phyloP scores from a whole-genome alignment of 2,888 invertebrate species.

The Drosophila flavopinicola region DNA sequence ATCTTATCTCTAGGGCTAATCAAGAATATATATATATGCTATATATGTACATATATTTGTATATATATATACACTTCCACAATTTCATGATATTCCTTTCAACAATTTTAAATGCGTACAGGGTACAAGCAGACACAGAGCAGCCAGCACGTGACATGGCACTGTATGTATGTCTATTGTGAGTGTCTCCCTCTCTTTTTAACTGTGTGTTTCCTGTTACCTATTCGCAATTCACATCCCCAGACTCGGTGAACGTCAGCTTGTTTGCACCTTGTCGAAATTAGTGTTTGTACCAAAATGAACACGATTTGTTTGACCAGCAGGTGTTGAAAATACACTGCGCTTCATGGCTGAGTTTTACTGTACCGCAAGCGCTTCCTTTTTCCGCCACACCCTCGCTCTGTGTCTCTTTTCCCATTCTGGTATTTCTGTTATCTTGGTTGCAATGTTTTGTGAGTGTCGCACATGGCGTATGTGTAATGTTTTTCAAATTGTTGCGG shows the following conservation, averaged over 20 bases:
- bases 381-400: background rate
- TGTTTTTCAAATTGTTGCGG: conserved; percentile 74
- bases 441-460: conserved; percentile 39
- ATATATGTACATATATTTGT: no score
- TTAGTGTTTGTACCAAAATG: conserved; percentile 76
- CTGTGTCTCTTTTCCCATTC: conserved; percentile 1
- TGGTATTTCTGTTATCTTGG: conserved; percentile 24
- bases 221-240: no score
- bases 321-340: conserved; percentile 76
- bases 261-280: conserved; percentile 80
- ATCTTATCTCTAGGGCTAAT: no score
- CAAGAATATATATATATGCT: no score
- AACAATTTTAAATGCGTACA: no score
- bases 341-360: conserved; percentile 28
- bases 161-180: background rate
- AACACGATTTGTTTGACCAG: conserved; percentile 78
- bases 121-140: no score
- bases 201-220: conserved; percentile 18
- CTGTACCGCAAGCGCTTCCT: conserved; percentile 28
- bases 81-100: no score
- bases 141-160: no score
- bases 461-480: conserved; percentile 75
- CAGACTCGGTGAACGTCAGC: conserved; percentile 55
- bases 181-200: no score
- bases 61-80: no score